A percentile compares a stretch with the other conserved stretches of the same genome.
Conservation (phyloP, 2,113 vertebrate species). For the Thamnophis sirtalis region DNA sequence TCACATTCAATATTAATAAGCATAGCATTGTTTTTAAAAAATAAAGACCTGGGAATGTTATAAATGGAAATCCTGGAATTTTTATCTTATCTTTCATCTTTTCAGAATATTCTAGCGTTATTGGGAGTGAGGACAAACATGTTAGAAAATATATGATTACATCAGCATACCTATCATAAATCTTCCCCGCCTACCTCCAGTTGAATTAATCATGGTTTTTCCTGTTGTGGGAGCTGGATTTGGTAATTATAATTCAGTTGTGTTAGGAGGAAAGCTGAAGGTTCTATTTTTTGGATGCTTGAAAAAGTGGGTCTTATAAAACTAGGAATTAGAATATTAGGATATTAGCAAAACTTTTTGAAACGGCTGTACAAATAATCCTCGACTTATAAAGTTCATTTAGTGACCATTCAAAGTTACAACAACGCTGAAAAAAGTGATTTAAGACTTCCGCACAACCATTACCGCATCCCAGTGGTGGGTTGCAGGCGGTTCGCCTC, state of each 20-base stretch:
- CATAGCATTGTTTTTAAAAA: background rate
- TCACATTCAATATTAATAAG: background rate
- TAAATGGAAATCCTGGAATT: background rate
- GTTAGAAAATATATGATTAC: background rate
- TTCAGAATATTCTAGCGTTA: background rate
- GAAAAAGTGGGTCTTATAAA: background rate
- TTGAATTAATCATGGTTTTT: background rate
- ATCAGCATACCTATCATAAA: background rate
- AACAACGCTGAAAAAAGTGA: too few relatives aligned
- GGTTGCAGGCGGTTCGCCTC: too few relatives aligned
- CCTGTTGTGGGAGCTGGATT: background rate
- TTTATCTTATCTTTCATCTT: background rate
- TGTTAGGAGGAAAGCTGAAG: background rate
- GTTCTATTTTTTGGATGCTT: background rate
- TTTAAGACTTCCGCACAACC: too few relatives aligned
- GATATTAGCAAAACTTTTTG: background rate
- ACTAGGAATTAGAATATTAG: background rate
- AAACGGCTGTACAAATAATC: background rate
- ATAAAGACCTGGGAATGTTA: background rate
- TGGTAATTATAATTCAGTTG: background rate
- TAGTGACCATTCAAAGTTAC: too few relatives aligned
- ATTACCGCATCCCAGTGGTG: too few relatives aligned
- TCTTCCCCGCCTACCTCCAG: background rate
- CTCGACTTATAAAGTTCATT: too few relatives aligned
- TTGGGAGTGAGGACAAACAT: background rate